Evolutionary conservation across 2,888 invertebrate genomes (phyloP).

Genomic region (Eilema depressum): DNA sequence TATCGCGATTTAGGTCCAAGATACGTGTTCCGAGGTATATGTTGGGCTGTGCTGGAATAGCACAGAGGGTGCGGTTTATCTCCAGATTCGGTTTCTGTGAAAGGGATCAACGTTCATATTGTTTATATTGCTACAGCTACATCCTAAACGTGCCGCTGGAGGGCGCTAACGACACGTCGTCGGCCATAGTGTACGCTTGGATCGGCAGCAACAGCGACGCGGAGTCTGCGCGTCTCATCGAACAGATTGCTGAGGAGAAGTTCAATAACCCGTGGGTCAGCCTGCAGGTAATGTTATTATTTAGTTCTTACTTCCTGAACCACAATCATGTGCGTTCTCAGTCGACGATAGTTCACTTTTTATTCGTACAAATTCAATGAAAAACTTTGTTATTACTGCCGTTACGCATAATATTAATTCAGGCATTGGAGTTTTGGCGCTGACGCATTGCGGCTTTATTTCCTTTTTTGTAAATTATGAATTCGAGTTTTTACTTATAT

Average conservation of each 20-base stretch:
- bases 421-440: too few relatives aligned
- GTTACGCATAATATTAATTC: too few relatives aligned
- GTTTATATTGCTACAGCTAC: conserved; percentile 87
- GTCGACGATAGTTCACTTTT: too few relatives aligned
- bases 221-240: conserved; percentile 94
- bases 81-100: background rate
- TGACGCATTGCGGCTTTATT: too few relatives aligned
- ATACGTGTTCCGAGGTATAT: too few relatives aligned
- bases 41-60: too few relatives aligned
- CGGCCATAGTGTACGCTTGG: conserved; percentile 98
- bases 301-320: background rate
- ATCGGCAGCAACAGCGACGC: conserved; percentile 94
- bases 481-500: too few relatives aligned
- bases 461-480: too few relatives aligned
- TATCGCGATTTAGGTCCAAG: too few relatives aligned
- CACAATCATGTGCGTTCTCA: background rate
- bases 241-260: conserved; percentile 97
- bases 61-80: background rate
- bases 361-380: too few relatives aligned
- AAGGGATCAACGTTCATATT: too few relatives aligned
- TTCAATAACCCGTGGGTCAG: conserved; percentile 94
- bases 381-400: too few relatives aligned
- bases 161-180: conserved; percentile 91
- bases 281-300: conserved; percentile 86
- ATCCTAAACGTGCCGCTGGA: conserved; percentile 97